phyloP scores from a whole-genome alignment of 2,113 vertebrate species.

The Proterorhinus semilunaris region DNA sequence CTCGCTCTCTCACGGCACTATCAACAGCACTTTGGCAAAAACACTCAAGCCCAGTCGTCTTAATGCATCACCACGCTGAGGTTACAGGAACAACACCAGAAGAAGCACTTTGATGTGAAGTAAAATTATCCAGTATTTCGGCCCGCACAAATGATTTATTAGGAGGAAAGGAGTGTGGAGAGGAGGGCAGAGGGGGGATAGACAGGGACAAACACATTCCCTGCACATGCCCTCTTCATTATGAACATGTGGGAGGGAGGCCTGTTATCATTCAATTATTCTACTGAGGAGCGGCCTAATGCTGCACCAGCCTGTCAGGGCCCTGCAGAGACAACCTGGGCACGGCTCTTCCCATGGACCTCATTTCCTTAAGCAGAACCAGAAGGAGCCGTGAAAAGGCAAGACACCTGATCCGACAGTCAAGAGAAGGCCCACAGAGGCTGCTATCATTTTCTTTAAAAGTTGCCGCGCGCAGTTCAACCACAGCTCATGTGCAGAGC shows the following conservation, averaged over 20 bases:
- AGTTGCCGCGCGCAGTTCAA: background rate
- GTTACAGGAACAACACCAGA: slow-evolving; percentile 75
- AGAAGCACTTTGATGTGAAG: slow-evolving; percentile 75
- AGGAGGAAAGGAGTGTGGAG: slow-evolving; percentile 46
- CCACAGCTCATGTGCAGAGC: background rate
- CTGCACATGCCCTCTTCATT: slow-evolving; percentile 85
- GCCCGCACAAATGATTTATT: slow-evolving; percentile 74
- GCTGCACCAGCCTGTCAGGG: slow-evolving; percentile 83
- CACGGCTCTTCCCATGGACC: slow-evolving; percentile 81
- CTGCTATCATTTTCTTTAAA: slow-evolving; percentile 36
- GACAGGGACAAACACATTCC: slow-evolving; percentile 81
- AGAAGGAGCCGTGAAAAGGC: slow-evolving; percentile 83
- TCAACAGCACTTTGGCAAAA: slow-evolving; percentile 60
- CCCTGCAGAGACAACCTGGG: slow-evolving; percentile 81
- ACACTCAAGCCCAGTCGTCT: slow-evolving; percentile 53
- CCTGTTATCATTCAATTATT: slow-evolving; percentile 83
- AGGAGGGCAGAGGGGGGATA: slow-evolving; percentile 60
- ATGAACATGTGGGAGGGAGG: slow-evolving; percentile 62
- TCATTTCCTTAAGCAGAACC: slow-evolving; percentile 81
- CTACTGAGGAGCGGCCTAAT: slow-evolving; percentile 79
- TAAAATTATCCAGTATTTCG: slow-evolving; percentile 71
- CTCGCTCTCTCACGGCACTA: slow-evolving; percentile 70
- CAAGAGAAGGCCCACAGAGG: slow-evolving; percentile 53
- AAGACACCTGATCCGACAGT: slow-evolving; percentile 81
- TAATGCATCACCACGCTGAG: slow-evolving; percentile 72